Evolutionary conservation across 2,113 vertebrate genomes (phyloP).

Genomic region (Carassius auratus): DNA sequence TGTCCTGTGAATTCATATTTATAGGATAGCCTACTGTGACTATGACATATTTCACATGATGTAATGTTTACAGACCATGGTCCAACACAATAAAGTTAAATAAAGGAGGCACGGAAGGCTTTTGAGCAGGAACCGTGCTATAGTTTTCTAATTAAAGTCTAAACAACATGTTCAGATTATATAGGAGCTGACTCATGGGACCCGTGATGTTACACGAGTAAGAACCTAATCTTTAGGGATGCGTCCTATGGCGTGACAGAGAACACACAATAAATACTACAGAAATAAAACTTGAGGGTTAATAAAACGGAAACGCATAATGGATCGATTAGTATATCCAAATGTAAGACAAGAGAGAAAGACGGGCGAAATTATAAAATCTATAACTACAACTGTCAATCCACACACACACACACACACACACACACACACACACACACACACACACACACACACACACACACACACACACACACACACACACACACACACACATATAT

Average conservation of each 20-base stretch:
- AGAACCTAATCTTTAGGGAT: background rate
- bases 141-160: constrained; percentile 14
- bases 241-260: background rate
- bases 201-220: background rate
- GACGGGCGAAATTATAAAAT: background rate
- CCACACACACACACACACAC: too few species aligned
- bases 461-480: too few species aligned
- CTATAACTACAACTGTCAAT: background rate
- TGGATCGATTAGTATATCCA: background rate
- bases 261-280: background rate
- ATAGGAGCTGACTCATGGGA: constrained; percentile 25
- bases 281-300: background rate
- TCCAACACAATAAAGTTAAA: background rate
- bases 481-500: too few species aligned
- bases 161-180: background rate
- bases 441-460: too few species aligned
- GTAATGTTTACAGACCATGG: constrained; percentile 38
- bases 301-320: background rate
- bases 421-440: background rate
- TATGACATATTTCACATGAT: constrained; percentile 33
- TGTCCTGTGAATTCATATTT: background rate
- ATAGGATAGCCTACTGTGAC: background rate
- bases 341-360: background rate
- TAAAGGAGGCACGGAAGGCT: constrained; percentile 26
- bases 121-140: constrained; percentile 2